phyloP scores from a whole-genome alignment of 2,888 invertebrate genomes.

The Ectemnius lituratus region DNA sequence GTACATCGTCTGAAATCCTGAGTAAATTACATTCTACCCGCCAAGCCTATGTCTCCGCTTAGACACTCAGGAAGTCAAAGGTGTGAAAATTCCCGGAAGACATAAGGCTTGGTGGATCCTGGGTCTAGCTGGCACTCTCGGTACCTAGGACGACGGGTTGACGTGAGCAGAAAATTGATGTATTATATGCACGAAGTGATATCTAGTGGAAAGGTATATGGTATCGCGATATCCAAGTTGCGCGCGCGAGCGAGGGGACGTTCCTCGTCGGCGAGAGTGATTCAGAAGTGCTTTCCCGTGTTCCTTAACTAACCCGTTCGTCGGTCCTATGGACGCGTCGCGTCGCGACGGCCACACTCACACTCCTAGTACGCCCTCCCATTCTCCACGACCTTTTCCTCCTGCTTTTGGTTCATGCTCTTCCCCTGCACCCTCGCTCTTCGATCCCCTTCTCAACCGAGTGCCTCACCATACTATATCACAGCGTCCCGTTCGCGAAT shows the following conservation, averaged over 20 bases:
- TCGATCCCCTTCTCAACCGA: background rate
- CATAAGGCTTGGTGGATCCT: slow-evolving; percentile 26
- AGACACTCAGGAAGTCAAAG: background rate
- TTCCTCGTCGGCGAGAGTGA: slow-evolving; percentile 67
- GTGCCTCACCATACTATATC: background rate
- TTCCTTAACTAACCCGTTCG: slow-evolving; percentile 74
- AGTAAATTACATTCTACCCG: background rate
- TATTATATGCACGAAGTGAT: slow-evolving; percentile 69
- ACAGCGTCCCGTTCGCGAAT: slow-evolving; percentile 36
- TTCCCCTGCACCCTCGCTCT: background rate
- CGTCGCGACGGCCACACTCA: slow-evolving; percentile 56
- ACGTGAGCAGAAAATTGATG: slow-evolving; percentile 74
- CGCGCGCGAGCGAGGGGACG: slow-evolving; percentile 55
- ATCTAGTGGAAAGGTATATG: slow-evolving; percentile 61
- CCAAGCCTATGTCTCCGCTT: background rate
- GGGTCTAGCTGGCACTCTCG: slow-evolving; percentile 17
- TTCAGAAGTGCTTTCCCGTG: slow-evolving; percentile 77
- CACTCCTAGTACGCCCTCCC: slow-evolving; percentile 37
- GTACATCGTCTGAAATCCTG: too few relatives aligned
- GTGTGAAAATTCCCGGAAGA: slow-evolving; percentile 15
- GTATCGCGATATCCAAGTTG: slow-evolving; percentile 58
- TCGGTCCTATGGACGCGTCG: slow-evolving; percentile 58
- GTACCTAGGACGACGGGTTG: slow-evolving; percentile 54
- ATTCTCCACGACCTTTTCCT: slow-evolving; percentile 9
- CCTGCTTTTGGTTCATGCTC: slow-evolving; percentile 18